phyloP scores from a whole-genome alignment of 2,797 vertebrate genomes.

The Schizopygopsis malacanthus region DNA sequence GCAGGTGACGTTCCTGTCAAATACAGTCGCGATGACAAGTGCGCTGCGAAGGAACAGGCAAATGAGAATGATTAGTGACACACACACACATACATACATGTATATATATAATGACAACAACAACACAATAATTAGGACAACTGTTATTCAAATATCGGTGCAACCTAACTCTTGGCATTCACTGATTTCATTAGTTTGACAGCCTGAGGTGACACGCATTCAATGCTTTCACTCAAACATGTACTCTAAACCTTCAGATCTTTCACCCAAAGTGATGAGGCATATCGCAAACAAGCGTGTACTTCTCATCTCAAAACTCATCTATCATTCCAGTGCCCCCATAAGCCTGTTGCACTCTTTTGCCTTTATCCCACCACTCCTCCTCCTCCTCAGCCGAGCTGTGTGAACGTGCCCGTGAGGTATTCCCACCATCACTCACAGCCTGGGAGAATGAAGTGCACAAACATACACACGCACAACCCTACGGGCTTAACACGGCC shows the following conservation, averaged over 20 bases:
- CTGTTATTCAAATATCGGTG: too few relatives aligned
- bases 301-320: constrained; percentile 23
- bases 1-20: constrained; percentile 92
- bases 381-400: constrained; percentile 28
- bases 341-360: constrained; percentile 36
- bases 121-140: background rate
- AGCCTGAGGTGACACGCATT: constrained; percentile 2
- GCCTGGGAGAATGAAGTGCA: constrained; percentile 51
- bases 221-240: background rate
- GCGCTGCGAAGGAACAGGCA: constrained; percentile 76
- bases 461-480: constrained; percentile 29
- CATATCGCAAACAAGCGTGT: constrained; percentile 9
- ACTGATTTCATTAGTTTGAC: background rate
- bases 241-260: background rate
- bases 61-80: background rate
- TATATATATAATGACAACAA: background rate
- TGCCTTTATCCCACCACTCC: constrained; percentile 33
- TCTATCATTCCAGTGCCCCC: constrained; percentile 41
- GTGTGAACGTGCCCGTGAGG: constrained; percentile 61
- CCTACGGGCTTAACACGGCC: constrained; percentile 52
- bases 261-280: background rate
- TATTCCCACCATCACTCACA: constrained; percentile 61
- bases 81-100: background rate
- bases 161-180: background rate
- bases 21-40: constrained; percentile 88